phyloP scores from a whole-genome alignment of 2,797 vertebrate species.

The Anas georgica region DNA sequence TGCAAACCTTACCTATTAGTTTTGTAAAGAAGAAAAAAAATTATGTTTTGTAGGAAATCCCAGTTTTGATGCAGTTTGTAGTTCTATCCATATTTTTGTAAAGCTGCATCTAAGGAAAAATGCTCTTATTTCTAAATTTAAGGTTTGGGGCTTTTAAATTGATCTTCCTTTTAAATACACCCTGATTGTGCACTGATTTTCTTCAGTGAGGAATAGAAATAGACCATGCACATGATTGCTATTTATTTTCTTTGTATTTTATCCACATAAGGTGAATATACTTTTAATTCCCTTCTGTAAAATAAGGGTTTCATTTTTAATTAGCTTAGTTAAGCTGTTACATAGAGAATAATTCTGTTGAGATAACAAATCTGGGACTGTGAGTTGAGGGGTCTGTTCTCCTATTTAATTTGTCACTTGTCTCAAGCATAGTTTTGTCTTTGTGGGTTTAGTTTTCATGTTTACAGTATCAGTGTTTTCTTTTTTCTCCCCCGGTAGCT shows the following conservation, averaged over 20 bases:
- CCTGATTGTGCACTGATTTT: background rate
- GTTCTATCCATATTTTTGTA: background rate
- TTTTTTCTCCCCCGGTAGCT: background rate
- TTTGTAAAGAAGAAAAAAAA: no score
- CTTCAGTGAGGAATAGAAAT: background rate
- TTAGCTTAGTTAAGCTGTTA: slow-evolving; percentile 12
- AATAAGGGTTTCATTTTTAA: slow-evolving; percentile 1
- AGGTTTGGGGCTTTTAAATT: background rate
- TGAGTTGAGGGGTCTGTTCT: background rate
- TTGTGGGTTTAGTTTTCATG: background rate
- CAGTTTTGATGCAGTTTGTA: background rate
- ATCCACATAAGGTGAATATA: background rate
- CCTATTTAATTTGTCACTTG: background rate
- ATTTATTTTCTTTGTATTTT: background rate
- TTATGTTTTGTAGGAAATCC: background rate
- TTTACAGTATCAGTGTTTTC: background rate
- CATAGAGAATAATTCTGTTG: background rate
- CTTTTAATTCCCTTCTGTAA: background rate
- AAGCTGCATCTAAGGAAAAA: background rate
- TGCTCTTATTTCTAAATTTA: background rate
- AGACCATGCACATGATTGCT: background rate
- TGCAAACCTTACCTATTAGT: background rate
- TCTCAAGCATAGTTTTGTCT: background rate
- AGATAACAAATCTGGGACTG: background rate
- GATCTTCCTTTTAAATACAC: background rate